Conservation (phyloP, 2,113 vertebrate genomes). For the Passer domesticus region DNA sequence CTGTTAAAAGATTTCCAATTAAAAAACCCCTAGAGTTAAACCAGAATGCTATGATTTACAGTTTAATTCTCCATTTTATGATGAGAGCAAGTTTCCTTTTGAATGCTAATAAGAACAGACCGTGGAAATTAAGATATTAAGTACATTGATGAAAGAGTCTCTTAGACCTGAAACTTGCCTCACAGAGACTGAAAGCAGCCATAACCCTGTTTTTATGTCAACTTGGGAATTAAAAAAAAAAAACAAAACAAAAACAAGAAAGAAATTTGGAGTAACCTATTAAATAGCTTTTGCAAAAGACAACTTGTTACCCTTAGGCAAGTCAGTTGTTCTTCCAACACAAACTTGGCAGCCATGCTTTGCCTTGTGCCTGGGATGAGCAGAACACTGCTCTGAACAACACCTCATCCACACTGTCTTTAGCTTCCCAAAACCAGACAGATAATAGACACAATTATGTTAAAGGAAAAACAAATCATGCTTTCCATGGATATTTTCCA, state of each 20-base stretch:
- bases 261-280: not conserved
- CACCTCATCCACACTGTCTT: not conserved
- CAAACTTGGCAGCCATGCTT: not conserved
- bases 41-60: not conserved
- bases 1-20: not conserved
- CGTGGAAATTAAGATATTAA: not conserved
- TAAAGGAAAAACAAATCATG: not conserved
- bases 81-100: not conserved
- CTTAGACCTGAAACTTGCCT: not conserved
- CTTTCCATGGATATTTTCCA: not conserved
- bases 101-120: not conserved
- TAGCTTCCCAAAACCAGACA: not conserved
- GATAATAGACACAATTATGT: fast-evolving
- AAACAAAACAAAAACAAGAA: not conserved
- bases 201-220: not conserved
- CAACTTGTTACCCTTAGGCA: not conserved
- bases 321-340: not conserved
- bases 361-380: not conserved
- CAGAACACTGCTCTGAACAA: not conserved
- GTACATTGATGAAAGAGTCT: not conserved
- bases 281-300: not conserved
- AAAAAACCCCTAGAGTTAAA: not conserved
- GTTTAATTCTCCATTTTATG: not conserved
- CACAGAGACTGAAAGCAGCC: not conserved
- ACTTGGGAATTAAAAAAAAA: not conserved